Base-by-base conservation (phyloP, 2,888 invertebrate genomes). In the Synanthedon andrenaeformis region DNA sequence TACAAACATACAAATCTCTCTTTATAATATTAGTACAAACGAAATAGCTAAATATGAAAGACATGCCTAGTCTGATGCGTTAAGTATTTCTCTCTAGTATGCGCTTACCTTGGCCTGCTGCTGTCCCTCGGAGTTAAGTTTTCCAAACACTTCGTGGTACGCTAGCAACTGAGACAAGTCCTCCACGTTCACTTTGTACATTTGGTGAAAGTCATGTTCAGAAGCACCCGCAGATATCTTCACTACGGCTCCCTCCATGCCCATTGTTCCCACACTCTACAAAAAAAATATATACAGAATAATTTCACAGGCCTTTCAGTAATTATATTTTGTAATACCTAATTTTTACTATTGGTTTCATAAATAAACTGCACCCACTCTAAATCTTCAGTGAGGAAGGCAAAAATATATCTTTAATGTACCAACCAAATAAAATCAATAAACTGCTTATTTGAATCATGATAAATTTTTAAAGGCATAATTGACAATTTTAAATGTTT, bases 101-200 rank as follows among this genome's bases (percentile, higher is more conserved):
- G 23, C 35, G 35, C 53, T 56, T 63, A 80, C 85, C 74, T 84
- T 84, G 41, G 79, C 63, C 57, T 78, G 79, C 50, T 65, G 73
- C 57, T 82, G 82, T n/a, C 78, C 79, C 42, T 85, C 86, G 0
- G 81, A 61, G 55, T 82, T 84, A 13, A 87, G 75, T 68, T 87
- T 87, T 2, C 87, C 87, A 54, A 82, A 95, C 50, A 95, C 95
- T 79, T 95, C 95, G 71, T 95, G 95, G 79, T 95, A 95, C 48
- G 94, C 94, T 59, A 95, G 83, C 61, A 95, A 81, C 69, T 95
- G 95, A 62, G 94, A 95, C 54, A 95, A 90, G 69, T 95, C 95
- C 73, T 95, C 95, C 6, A 95, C 94, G 72, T 94, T 93, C 56
- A 92, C 91, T 84, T 93, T 93, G 71, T 93, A 93, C 92, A 93